Conservation (phyloP, 92 coral and sea anemone genomes). For the Desmophyllum pertusum region DNA sequence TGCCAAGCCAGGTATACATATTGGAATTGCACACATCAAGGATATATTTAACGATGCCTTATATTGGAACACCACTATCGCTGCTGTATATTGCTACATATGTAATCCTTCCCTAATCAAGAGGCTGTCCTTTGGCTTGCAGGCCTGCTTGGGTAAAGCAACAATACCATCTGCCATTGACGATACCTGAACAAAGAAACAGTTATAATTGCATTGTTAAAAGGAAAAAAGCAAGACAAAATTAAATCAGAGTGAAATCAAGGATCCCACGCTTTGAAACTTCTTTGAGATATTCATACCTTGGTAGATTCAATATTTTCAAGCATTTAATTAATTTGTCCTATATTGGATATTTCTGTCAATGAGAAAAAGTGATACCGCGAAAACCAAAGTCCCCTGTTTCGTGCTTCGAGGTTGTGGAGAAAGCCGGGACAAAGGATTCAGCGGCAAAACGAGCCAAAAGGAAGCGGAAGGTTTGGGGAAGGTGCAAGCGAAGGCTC, state of each 20-base stretch:
- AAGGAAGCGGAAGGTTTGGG: too few relatives aligned
- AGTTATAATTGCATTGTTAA: neutral
- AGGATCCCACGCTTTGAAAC: neutral
- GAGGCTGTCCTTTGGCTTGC: constrained; percentile 41
- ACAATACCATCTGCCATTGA: constrained; percentile 41
- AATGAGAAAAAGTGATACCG: too few relatives aligned
- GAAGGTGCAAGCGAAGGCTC: too few relatives aligned
- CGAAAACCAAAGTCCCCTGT: neutral
- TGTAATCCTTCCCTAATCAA: constrained; percentile 1
- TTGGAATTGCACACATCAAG: too few relatives aligned
- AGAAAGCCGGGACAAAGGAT: neutral
- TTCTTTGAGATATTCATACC: neutral
- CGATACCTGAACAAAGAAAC: constrained; percentile 2
- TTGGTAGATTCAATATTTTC: neutral
- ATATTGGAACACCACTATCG: neutral
- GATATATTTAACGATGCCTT: neutral
- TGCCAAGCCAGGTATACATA: too few relatives aligned
- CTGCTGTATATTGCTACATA: neutral
- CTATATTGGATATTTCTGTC: neutral
- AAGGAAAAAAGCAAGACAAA: neutral
- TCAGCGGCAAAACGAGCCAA: neutral
- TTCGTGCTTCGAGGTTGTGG: neutral
- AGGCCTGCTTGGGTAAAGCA: constrained; percentile 36
- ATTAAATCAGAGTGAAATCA: neutral
- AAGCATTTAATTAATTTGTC: neutral